Evolutionary conservation across 2,113 vertebrate species (phyloP).

Genomic region (Albula glossodonta): DNA sequence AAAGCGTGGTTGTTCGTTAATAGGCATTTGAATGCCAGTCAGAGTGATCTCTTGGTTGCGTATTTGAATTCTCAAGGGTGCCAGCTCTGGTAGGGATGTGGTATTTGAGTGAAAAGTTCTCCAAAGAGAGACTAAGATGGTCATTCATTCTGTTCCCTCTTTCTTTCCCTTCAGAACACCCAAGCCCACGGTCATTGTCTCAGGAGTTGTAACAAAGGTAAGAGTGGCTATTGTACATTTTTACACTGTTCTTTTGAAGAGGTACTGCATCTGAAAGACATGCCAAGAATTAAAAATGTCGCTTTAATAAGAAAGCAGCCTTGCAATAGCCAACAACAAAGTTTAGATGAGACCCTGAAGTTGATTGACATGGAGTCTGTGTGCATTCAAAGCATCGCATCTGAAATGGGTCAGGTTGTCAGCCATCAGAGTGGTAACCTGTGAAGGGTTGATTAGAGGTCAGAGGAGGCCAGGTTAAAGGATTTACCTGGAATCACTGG

Average conservation of each 20-base stretch:
- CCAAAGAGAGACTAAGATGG: neutral
- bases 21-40: neutral
- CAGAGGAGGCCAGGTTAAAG: too few relatives aligned
- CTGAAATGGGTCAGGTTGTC: too few relatives aligned
- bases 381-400: too few relatives aligned
- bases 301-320: too few relatives aligned
- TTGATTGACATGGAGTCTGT: too few relatives aligned
- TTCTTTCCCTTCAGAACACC: slow-evolving; percentile 71
- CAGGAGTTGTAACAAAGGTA: slow-evolving; percentile 96
- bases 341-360: too few relatives aligned
- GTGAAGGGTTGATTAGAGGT: too few relatives aligned
- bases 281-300: too few relatives aligned
- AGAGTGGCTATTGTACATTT: slow-evolving; percentile 39
- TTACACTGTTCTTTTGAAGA: neutral
- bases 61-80: neutral
- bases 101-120: neutral
- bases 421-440: too few relatives aligned
- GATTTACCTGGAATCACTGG: too few relatives aligned
- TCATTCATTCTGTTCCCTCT: slow-evolving; percentile 18
- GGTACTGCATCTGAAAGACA: too few relatives aligned
- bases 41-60: neutral
- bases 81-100: neutral
- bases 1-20: neutral
- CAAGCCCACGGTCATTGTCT: slow-evolving; percentile 86
- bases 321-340: too few relatives aligned